A percentile compares a stretch with the other conserved stretches of the same genome.
phyloP scores from a whole-genome alignment of 2,113 vertebrate genomes.

The Zosterops hypoxanthus region DNA sequence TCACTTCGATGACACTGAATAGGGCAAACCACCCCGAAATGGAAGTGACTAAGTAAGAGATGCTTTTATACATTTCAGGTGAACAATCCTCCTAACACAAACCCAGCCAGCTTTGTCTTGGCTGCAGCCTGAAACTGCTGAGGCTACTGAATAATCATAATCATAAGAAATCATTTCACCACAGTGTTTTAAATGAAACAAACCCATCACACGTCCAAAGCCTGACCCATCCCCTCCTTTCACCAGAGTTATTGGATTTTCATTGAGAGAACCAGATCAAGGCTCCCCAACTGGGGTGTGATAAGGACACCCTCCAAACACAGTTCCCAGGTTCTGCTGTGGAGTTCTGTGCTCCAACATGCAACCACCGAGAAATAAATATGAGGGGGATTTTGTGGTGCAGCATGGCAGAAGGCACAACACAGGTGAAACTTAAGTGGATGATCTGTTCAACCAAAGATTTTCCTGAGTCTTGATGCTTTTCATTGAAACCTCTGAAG shows the following conservation, averaged over 20 bases:
- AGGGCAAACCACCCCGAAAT: not conserved
- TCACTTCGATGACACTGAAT: not conserved
- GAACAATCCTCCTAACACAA: not conserved
- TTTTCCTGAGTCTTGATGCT: not conserved
- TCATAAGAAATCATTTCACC: not conserved
- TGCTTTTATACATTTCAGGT: not conserved
- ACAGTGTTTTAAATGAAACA: not conserved
- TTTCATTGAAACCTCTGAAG: not conserved
- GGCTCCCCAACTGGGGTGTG: slow-evolving; percentile 26
- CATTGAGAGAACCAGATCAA: not conserved
- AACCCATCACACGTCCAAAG: not conserved
- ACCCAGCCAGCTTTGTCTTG: not conserved
- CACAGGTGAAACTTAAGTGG: not conserved
- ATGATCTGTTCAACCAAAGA: not conserved
- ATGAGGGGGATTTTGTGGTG: not conserved
- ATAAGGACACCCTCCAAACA: slow-evolving; percentile 41
- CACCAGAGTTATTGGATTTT: not conserved
- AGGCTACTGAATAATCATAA: not conserved
- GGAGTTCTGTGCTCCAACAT: not conserved
- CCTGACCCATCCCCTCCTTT: not conserved
- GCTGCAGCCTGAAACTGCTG: not conserved
- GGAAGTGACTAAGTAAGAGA: not conserved
- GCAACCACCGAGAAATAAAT: not conserved
- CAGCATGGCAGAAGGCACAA: not conserved
- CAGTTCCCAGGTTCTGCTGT: not conserved